A percentile compares a stretch with the other conserved stretches of the same genome.
Evolutionary conservation across 2,113 vertebrate genomes (phyloP).

Genomic region (Neopipo cinnamomea): DNA sequence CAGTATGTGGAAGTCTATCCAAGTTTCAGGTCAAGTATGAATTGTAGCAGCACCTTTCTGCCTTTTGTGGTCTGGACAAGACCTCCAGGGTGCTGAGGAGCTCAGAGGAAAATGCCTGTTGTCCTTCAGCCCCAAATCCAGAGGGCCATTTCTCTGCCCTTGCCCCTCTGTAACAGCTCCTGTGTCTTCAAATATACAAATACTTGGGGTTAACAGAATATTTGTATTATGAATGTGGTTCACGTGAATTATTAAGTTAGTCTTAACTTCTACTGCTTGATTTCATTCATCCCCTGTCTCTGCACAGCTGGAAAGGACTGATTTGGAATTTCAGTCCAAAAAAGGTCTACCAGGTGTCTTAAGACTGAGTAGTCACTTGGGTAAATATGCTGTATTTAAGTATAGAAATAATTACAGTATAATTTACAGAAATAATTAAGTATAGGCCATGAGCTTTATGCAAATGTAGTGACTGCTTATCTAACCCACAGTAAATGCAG

Average conservation of each 20-base stretch:
- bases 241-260: background rate
- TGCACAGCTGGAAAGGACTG: background rate
- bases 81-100: background rate
- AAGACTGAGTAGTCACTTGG: background rate
- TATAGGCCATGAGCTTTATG: background rate
- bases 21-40: background rate
- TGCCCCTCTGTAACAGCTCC: background rate
- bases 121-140: accelerated
- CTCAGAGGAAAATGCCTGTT: background rate
- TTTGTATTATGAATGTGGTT: background rate
- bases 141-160: background rate
- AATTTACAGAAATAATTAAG: background rate
- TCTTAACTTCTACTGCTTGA: background rate
- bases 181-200: background rate
- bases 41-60: background rate
- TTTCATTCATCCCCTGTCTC: background rate
- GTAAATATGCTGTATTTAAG: background rate
- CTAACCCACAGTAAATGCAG: background rate
- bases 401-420: background rate
- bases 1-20: background rate
- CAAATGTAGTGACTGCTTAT: background rate
- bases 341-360: background rate
- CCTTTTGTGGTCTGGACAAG: background rate
- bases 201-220: background rate
- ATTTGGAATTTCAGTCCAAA: background rate